Evolutionary conservation across 2,113 vertebrate species (phyloP).

Genomic region (Ophthalmotilapia sp.): DNA sequence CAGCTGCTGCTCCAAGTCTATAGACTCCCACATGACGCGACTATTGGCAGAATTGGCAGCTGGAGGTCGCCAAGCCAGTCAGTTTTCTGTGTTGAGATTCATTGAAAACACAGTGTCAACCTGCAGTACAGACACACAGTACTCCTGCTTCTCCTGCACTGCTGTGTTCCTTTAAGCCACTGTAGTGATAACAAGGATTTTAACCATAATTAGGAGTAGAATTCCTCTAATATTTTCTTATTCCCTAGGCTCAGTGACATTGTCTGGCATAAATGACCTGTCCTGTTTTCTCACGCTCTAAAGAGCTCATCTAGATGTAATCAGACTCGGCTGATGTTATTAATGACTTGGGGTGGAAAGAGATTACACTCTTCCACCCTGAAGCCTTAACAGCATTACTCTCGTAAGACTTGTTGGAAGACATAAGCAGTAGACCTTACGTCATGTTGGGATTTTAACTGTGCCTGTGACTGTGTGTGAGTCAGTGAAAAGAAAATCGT

Average conservation of each 20-base stretch:
- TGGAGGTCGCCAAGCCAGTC: constrained; percentile 7
- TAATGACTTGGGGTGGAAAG: constrained; percentile 52
- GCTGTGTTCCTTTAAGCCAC: neutral
- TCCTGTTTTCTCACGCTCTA: constrained; percentile 59
- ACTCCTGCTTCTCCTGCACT: neutral
- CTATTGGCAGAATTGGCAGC: constrained; percentile 16
- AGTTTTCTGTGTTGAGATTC: neutral
- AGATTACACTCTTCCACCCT: constrained; percentile 28
- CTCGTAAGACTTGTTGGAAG: constrained; percentile 6
- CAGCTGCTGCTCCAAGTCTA: constrained; percentile 17
- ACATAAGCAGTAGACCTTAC: neutral
- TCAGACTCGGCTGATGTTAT: constrained; percentile 56
- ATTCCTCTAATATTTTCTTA: neutral
- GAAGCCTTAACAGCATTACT: constrained; percentile 10
- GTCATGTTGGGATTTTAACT: neutral
- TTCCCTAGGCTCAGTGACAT: neutral
- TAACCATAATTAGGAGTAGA: neutral
- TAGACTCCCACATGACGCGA: neutral
- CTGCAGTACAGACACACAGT: neutral
- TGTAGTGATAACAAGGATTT: neutral
- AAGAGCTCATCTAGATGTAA: constrained; percentile 52
- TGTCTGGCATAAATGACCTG: constrained; percentile 41
- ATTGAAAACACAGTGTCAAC: neutral
- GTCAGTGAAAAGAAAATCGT: neutral
- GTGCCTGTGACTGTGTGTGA: neutral